These are phyloP conservation scores for Formica aserva DNA, from an alignment of 2,888 invertebrate genomes.

Conservation along the genomic window DNA sequence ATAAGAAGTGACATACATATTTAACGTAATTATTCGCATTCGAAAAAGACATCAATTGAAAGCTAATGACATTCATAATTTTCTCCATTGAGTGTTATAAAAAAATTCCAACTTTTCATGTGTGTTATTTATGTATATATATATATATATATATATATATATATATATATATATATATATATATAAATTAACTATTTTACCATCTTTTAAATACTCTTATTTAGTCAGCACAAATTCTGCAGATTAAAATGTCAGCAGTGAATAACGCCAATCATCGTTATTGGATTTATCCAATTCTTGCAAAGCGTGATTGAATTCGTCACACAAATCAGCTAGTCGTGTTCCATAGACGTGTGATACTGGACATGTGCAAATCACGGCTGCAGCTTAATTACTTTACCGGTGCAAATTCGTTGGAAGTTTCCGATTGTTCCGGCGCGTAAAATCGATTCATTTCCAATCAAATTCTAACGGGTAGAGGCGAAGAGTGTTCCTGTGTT, in stretches of 20 bases:
- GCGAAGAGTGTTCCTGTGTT: slow-evolving; percentile 49
- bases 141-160: neutral
- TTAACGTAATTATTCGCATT: slow-evolving; percentile 1
- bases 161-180: neutral
- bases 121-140: neutral
- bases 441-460: slow-evolving; percentile 26
- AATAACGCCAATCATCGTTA: slow-evolving; percentile 21
- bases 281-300: slow-evolving; percentile 26
- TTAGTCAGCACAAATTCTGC: neutral
- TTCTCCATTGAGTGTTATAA: neutral
- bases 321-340: slow-evolving; percentile 20
- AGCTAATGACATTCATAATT: neutral
- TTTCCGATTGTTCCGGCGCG: slow-evolving; percentile 20
- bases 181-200: neutral
- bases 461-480: slow-evolving; percentile 30
- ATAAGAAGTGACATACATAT: neutral
- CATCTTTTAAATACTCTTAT: slow-evolving; percentile 18
- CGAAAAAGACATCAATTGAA: neutral
- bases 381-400: slow-evolving; percentile 39
- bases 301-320: slow-evolving; percentile 18
- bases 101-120: neutral
- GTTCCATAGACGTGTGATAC: slow-evolving; percentile 1
- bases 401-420: slow-evolving; percentile 14
- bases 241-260: slow-evolving; percentile 21
- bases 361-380: slow-evolving; percentile 18